These are phyloP conservation scores for Narcine bancroftii DNA, from an alignment of 2,113 vertebrate species.

Conservation along the genomic window DNA sequence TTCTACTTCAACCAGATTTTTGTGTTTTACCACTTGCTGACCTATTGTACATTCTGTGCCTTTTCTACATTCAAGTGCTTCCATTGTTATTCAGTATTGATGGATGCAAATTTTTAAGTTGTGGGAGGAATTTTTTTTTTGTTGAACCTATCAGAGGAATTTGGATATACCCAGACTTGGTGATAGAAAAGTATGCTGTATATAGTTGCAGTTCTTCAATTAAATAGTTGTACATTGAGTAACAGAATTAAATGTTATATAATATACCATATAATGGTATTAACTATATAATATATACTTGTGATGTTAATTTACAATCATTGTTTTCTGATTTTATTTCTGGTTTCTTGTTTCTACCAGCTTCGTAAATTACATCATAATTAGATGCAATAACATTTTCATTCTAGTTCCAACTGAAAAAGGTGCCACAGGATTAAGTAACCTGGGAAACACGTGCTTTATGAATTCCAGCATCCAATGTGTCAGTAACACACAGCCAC, in stretches of 20 bases:
- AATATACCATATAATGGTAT: too few relatives aligned
- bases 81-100: not conserved
- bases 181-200: not conserved
- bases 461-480: conserved; percentile 99
- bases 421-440: conserved; percentile 93
- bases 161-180: not conserved
- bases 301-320: not conserved
- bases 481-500: conserved; percentile 93
- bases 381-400: not conserved
- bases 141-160: not conserved
- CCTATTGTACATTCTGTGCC: too few relatives aligned
- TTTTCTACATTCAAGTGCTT: not conserved
- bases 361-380: conserved; percentile 3
- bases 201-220: not conserved
- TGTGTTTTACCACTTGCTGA: too few relatives aligned
- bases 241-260: too few relatives aligned
- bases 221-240: not conserved
- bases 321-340: not conserved
- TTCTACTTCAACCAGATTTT: too few relatives aligned
- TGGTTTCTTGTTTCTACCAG: not conserved
- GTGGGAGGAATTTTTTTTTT: not conserved
- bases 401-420: conserved; percentile 88
- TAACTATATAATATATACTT: too few relatives aligned
- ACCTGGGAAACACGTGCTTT: conserved; percentile 96
- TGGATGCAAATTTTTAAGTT: not conserved